Conservation (phyloP, 2,113 vertebrate genomes). For the Turdus rufiventris region DNA sequence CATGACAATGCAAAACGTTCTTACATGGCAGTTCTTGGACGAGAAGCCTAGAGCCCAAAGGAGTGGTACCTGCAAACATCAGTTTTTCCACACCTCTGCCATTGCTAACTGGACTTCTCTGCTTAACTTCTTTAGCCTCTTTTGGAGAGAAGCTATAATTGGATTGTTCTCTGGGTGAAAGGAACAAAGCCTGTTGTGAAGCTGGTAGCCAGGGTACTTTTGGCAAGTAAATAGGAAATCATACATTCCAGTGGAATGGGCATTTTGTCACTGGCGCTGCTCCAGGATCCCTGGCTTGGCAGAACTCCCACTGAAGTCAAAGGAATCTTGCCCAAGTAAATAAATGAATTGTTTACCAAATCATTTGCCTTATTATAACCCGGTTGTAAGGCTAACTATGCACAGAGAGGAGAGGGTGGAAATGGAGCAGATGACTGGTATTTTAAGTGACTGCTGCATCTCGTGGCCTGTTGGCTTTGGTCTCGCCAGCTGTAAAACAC, state of each 20-base stretch:
- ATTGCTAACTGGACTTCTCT: background rate
- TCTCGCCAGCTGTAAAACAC: conserved; percentile 9
- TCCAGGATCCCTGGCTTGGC: background rate
- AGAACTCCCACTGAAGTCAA: background rate
- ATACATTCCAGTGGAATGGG: background rate
- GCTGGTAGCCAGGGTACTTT: background rate
- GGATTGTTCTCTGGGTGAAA: background rate
- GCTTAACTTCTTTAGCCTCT: background rate
- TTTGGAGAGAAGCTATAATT: background rate
- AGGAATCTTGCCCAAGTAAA: conserved; percentile 23
- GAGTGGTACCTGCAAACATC: background rate
- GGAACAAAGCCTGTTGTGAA: background rate
- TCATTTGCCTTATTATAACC: conserved; percentile 9
- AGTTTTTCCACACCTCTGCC: background rate
- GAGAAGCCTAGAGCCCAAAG: background rate
- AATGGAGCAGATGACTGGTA: conserved; percentile 8
- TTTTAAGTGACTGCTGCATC: conserved; percentile 41
- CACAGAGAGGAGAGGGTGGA: background rate
- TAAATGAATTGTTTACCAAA: conserved; percentile 39
- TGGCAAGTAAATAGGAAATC: background rate
- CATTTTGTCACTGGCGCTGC: background rate
- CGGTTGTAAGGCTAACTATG: background rate
- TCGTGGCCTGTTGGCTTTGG: conserved; percentile 7
- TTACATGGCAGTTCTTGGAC: background rate
- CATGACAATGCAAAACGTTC: background rate